Conservation (phyloP, 2,113 vertebrate genomes). For the Toxotes chatareus region DNA sequence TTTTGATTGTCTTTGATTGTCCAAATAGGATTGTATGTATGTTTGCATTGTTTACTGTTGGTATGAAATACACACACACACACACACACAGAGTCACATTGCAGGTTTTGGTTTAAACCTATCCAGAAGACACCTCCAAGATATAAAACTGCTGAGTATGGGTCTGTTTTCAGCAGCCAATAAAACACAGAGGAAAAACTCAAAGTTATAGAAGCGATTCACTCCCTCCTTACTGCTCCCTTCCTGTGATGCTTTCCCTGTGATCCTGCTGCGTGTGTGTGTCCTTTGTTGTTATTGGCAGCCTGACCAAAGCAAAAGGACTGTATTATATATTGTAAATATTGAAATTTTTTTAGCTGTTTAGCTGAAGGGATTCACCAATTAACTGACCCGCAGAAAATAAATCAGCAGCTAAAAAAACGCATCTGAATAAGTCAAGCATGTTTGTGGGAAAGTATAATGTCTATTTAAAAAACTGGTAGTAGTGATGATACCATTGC, state of each 20-base stretch:
- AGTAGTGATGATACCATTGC: neutral
- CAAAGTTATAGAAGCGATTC: slow-evolving; percentile 48
- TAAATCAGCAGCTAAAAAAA: neutral
- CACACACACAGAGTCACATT: slow-evolving; percentile 9
- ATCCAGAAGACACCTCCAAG: slow-evolving; percentile 56
- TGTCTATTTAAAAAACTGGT: neutral
- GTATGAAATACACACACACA: slow-evolving; percentile 10
- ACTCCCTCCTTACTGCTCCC: slow-evolving; percentile 32
- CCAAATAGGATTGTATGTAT: slow-evolving; percentile 44
- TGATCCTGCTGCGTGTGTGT: slow-evolving; percentile 33
- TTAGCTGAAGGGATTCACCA: neutral
- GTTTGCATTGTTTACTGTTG: slow-evolving; percentile 28
- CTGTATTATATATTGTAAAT: neutral
- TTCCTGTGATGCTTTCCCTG: slow-evolving; percentile 58
- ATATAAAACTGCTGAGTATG: slow-evolving; percentile 65
- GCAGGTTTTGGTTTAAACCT: slow-evolving; percentile 60
- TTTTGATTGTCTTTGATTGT: slow-evolving; percentile 60
- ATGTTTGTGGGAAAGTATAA: no score
- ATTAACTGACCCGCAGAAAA: neutral
- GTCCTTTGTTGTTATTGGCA: neutral
- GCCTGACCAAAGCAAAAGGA: slow-evolving; percentile 17
- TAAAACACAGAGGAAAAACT: slow-evolving; percentile 50
- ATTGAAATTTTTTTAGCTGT: neutral
- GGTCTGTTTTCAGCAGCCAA: slow-evolving; percentile 60
- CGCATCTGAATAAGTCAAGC: no score